These are phyloP conservation scores for Smithornis capensis DNA, from an alignment of 2,113 vertebrate genomes.

Conservation along the genomic window DNA sequence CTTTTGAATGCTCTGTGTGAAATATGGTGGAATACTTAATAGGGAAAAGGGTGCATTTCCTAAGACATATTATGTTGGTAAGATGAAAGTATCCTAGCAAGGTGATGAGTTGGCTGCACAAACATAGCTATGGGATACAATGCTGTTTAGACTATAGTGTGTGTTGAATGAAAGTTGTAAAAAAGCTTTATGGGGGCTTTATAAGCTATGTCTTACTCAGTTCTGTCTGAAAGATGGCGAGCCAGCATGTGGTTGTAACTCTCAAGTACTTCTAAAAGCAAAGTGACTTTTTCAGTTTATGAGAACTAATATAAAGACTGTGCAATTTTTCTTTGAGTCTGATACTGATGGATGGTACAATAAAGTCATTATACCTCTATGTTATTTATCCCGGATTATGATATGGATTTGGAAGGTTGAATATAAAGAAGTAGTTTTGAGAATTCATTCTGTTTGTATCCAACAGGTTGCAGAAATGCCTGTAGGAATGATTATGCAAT, in stretches of 20 bases:
- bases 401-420: not conserved
- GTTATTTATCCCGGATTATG: not conserved
- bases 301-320: constrained; percentile 2
- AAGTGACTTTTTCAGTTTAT: not conserved
- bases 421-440: not conserved
- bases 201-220: not conserved
- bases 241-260: not conserved
- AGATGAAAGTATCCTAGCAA: not conserved
- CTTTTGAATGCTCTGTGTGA: not conserved
- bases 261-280: constrained; percentile 10
- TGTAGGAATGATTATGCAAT: not conserved
- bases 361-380: not conserved
- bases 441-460: not conserved
- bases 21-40: not conserved
- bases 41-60: not conserved
- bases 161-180: not conserved
- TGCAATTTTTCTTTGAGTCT: not conserved
- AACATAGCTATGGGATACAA: not conserved
- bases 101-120: not conserved
- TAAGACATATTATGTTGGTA: not conserved
- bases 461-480: not conserved
- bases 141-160: not conserved
- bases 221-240: not conserved
- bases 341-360: not conserved
- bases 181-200: not conserved